Base-by-base conservation (phyloP, 1,140 invertebrate genomes). In the Tetranychus cinnabarinus region DNA sequence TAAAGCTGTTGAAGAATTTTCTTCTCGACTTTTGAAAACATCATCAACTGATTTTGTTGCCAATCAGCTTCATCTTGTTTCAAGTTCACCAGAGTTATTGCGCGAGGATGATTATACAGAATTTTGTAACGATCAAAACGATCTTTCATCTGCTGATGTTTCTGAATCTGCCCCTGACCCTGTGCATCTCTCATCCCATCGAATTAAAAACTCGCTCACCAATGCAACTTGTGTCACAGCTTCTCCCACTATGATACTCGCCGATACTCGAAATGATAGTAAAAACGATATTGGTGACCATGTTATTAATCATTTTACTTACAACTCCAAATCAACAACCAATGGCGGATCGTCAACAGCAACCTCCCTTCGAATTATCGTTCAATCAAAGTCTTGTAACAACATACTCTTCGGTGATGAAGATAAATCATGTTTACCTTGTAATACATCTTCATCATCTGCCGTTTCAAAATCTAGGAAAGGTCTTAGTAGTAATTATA, bases 311-410 rank as follows among this genome's bases (percentile, higher is more conserved):
- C 56, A 45, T 57, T 23, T 52, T n/a, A 31, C 50, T 52, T n/a
- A 52, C 23, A 42, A 42, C 39, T 42, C 50, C 31, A 50, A 42
- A 37, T 7, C 23, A 52, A 15, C 34, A 42, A 8, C 45, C n/a
- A 61, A 48, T 15, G 45, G 37, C 36, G 47, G 50, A 33, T 52
- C 23, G 35, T 42, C 56, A 47, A 48, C 35, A 23, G 33, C 60
- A 31, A 63, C 63, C n/a, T 64, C 63, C 1, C 45, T 64, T 42
- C 33, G 61, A 39, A 54, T 64, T 13, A 64, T 64, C n/a, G 47
- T 64, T 36, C 63, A 64, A 50, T 64, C 63, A n/a, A 64, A 64
- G 42, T 64, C 63, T 15, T 60, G 63, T 23, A 64, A 64, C 56
- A 62, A 64, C 36, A 64, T 64, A 46, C 57, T 58, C 36, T 58